Evolutionary conservation across 2,113 vertebrate species (phyloP).

Genomic region (Rattus rattus): DNA sequence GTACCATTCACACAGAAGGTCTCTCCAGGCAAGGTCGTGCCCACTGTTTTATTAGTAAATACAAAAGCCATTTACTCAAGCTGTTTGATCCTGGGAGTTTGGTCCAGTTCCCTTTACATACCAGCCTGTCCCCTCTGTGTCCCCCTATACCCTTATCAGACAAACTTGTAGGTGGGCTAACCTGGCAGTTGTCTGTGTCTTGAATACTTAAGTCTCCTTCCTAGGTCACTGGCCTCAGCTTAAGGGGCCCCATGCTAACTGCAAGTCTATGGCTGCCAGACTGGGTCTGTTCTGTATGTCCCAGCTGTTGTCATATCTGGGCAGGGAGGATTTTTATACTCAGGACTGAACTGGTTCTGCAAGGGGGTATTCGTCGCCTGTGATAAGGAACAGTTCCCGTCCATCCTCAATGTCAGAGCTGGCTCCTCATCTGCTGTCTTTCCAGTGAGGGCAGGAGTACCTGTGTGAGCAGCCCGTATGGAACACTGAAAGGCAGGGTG

Average conservation of each 20-base stretch:
- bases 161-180: not conserved
- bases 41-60: not conserved
- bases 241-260: not conserved
- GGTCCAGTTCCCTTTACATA: not conserved
- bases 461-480: too few relatives aligned
- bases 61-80: not conserved
- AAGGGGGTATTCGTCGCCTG: not conserved
- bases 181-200: not conserved
- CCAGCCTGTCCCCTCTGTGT: not conserved
- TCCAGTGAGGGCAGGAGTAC: rapidly evolving
- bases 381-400: not conserved
- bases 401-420: rapidly evolving
- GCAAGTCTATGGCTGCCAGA: not conserved
- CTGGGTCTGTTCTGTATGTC: not conserved
- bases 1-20: not conserved
- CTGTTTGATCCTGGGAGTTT: not conserved
- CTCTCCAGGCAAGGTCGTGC: not conserved
- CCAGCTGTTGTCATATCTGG: not conserved
- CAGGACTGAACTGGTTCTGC: not conserved
- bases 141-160: not conserved
- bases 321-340: not conserved
- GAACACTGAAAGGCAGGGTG: not conserved
- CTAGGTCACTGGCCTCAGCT: not conserved
- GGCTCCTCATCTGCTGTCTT: rapidly evolving
- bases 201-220: not conserved